Percentiles rank a stretch among this genome's conserved stretches.
These are phyloP conservation scores for Drosophila pseudotalamancana DNA, from an alignment of 2,888 invertebrate species.

Conservation along the genomic window DNA sequence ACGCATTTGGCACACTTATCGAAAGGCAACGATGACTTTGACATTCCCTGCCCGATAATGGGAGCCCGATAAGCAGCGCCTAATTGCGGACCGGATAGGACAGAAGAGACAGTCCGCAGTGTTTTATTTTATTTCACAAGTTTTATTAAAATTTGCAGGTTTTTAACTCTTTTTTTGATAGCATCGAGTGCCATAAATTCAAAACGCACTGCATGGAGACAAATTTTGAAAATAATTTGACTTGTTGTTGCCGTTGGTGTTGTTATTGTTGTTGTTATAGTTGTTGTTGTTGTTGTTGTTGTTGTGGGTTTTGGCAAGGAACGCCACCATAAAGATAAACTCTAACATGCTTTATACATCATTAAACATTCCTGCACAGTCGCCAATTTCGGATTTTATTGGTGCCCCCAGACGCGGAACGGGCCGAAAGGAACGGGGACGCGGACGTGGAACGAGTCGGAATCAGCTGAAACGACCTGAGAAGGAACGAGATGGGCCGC, in stretches of 20 bases:
- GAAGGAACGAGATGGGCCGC: constrained; percentile 19
- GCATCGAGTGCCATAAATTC: constrained; percentile 76
- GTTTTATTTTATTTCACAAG: constrained; percentile 10
- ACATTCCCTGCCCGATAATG: constrained; percentile 57
- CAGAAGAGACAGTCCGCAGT: constrained; percentile 8
- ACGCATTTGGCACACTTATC: constrained; percentile 60
- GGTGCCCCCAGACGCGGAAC: constrained; percentile 29
- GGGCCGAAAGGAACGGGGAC: constrained; percentile 8
- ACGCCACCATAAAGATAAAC: constrained; percentile 81
- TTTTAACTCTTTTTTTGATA: constrained; percentile 50
- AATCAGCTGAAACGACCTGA: constrained; percentile 3
- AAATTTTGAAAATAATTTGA: constrained; percentile 74
- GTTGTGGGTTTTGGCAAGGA: constrained; percentile 55
- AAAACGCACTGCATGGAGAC: constrained; percentile 63
- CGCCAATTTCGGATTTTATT: constrained; percentile 56
- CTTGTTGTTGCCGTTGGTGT: constrained; percentile 41
- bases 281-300: constrained; percentile 3
- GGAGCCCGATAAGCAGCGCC: constrained; percentile 40
- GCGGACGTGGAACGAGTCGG: too few relatives aligned
- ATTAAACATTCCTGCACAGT: constrained; percentile 82
- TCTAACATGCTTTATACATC: constrained; percentile 82
- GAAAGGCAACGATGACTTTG: constrained; percentile 9
- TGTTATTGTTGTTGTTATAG: constrained; percentile 34
- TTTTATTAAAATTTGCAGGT: constrained; percentile 1
- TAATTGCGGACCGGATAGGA: constrained; percentile 30